phyloP scores from a whole-genome alignment of 2,797 vertebrate genomes.

The Phataginus tetradactyla region DNA sequence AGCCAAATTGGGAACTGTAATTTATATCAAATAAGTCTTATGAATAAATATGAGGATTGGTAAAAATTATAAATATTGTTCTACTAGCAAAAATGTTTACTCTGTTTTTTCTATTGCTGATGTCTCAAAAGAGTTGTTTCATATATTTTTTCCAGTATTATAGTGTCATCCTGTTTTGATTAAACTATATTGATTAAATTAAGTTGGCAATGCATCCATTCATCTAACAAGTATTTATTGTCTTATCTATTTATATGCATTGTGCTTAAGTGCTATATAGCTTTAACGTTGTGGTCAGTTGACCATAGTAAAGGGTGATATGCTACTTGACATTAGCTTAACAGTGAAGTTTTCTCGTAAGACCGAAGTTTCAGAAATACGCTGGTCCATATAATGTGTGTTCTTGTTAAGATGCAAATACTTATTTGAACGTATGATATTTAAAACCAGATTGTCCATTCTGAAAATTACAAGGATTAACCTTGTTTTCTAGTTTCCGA shows the following conservation, averaged over 20 bases:
- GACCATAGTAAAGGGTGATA: neutral
- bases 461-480: conserved; percentile 5
- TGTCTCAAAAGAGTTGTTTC: conserved; percentile 3
- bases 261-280: neutral
- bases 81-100: neutral
- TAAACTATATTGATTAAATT: neutral
- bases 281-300: neutral
- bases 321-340: neutral
- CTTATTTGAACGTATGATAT: neutral
- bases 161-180: neutral
- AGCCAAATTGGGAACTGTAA: neutral
- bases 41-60: neutral
- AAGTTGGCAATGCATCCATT: neutral
- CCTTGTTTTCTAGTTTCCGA: conserved; percentile 18
- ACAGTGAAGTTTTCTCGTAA: neutral
- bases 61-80: neutral
- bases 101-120: conserved; percentile 14
- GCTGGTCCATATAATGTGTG: neutral
- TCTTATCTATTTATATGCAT: neutral
- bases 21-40: neutral
- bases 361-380: neutral
- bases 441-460: neutral
- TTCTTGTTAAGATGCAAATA: neutral
- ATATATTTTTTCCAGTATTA: neutral
- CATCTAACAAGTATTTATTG: conserved; percentile 6